Conservation (phyloP, 2,888 invertebrate species). For the Rhabditophanes sp. region DNA sequence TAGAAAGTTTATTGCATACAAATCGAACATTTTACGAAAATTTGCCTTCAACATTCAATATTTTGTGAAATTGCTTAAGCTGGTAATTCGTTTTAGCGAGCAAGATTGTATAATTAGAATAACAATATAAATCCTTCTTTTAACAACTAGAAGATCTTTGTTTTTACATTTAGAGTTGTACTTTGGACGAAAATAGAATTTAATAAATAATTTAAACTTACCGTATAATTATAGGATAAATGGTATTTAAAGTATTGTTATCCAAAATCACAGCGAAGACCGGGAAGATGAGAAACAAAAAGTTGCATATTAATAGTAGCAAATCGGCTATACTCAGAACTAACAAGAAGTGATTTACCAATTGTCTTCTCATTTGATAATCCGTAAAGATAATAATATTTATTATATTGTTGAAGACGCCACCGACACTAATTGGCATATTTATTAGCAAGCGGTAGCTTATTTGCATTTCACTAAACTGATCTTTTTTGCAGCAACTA, state of each 20-base stretch:
- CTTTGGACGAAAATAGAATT: no score
- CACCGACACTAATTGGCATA: constrained; percentile 28
- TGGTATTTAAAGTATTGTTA: constrained; percentile 20
- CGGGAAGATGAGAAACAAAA: constrained; percentile 40
- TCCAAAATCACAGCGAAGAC: constrained; percentile 34
- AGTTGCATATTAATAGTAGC: constrained; percentile 37
- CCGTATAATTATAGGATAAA: constrained; percentile 33
- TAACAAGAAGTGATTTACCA: constrained; percentile 39
- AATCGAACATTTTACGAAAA: no score
- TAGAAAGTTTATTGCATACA: no score
- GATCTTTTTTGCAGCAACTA: no score
- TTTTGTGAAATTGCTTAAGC: no score
- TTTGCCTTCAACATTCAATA: no score
- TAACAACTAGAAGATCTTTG: no score
- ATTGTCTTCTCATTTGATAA: constrained; percentile 31
- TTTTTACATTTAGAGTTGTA: no score
- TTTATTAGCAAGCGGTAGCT: constrained; percentile 1
- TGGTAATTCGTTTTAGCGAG: no score
- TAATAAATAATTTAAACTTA: no score
- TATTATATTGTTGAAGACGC: constrained; percentile 34
- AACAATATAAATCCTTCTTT: no score
- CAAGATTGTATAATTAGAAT: no score
- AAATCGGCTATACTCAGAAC: constrained; percentile 24
- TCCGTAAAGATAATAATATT: constrained; percentile 39
- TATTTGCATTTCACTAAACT: not conserved